A percentile compares a stretch with the other conserved stretches of the same genome.
phyloP scores from a whole-genome alignment of 2,888 invertebrate species.

The Platycnemis pennipes region DNA sequence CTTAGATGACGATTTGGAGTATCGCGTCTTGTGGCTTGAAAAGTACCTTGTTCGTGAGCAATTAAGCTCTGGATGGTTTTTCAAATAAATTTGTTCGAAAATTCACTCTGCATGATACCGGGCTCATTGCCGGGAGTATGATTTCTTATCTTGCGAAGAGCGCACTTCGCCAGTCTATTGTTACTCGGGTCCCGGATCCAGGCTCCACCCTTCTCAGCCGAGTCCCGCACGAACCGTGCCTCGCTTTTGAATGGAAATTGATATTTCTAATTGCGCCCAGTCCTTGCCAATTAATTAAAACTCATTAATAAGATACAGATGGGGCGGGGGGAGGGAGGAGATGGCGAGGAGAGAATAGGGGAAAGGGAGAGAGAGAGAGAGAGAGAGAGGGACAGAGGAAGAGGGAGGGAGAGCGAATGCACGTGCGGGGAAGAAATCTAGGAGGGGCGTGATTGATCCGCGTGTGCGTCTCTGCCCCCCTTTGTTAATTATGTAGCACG shows the following conservation, averaged over 20 bases:
- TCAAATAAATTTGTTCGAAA: neutral
- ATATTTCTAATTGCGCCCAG: constrained; percentile 32
- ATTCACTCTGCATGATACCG: neutral
- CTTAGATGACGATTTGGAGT: too few species aligned
- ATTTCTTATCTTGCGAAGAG: neutral
- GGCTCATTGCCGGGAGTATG: neutral
- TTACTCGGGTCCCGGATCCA: neutral
- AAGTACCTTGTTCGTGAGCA: too few species aligned
- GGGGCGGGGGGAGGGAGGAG: neutral
- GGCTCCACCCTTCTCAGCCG: neutral
- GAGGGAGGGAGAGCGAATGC: neutral
- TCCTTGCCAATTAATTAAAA: constrained; percentile 39
- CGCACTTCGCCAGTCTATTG: neutral
- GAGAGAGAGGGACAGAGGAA: neutral
- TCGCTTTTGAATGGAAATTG: constrained; percentile 28
- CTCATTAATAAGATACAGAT: constrained; percentile 20
- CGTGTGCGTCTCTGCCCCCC: neutral
- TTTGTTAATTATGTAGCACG: constrained; percentile 27
- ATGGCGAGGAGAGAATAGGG: neutral
- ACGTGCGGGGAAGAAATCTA: constrained; percentile 10
- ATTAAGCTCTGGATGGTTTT: too few species aligned
- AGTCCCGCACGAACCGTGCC: neutral
- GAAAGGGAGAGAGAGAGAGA: neutral
- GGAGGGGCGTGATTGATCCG: neutral
- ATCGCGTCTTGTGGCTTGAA: too few species aligned